Evolutionary conservation across 2,113 vertebrate genomes (phyloP).

Genomic region (Mionectes macconnelli): DNA sequence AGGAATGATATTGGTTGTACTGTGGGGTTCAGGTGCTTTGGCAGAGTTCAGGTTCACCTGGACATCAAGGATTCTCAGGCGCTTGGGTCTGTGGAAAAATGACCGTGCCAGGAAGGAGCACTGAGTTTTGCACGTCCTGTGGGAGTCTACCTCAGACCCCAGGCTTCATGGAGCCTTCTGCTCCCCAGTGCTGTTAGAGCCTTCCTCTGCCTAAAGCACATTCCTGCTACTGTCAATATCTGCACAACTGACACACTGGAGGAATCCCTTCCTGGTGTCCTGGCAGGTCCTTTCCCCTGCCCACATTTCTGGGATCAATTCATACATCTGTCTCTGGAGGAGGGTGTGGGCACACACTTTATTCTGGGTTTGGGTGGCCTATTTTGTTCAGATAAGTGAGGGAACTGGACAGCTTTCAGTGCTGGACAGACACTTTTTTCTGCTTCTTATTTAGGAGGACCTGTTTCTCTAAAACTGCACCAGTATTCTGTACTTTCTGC

Average conservation of each 20-base stretch:
- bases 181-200: background rate
- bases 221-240: background rate
- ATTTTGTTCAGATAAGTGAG: background rate
- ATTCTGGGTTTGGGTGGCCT: rapidly evolving
- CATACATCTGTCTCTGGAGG: background rate
- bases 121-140: background rate
- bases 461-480: background rate
- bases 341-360: rapidly evolving
- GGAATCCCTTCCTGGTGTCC: background rate
- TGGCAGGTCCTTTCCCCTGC: background rate
- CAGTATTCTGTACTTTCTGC: background rate
- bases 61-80: background rate
- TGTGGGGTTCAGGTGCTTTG: background rate
- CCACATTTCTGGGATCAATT: background rate
- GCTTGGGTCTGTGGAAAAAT: background rate
- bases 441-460: background rate
- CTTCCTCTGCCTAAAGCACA: background rate
- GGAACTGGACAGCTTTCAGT: background rate
- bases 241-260: background rate
- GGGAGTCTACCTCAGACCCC: background rate
- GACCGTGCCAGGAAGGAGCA: background rate
- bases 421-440: background rate
- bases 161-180: background rate
- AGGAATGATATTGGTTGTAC: background rate
- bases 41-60: background rate